Evolutionary conservation across 2,888 invertebrate species (phyloP).

Genomic region (Mythimna albipuncta): DNA sequence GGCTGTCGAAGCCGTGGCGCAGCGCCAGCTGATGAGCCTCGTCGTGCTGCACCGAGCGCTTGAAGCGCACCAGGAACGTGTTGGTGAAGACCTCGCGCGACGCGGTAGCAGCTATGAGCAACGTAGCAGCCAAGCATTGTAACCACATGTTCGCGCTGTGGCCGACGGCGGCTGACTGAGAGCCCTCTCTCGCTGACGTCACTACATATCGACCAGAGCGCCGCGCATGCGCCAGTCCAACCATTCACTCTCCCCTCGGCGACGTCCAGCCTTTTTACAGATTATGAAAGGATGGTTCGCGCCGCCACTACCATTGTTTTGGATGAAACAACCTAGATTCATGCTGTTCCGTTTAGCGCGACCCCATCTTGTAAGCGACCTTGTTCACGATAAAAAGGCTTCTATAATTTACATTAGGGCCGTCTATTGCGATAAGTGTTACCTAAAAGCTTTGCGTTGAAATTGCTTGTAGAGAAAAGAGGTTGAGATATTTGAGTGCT

Average conservation of each 20-base stretch:
- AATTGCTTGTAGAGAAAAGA: conserved; percentile 38
- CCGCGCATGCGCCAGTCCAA: conserved; percentile 81
- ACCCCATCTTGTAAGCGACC: conserved; percentile 57
- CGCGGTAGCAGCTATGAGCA: conserved; percentile 83
- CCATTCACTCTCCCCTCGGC: conserved; percentile 69
- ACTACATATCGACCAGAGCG: conserved; percentile 84
- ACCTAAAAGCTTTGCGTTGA: conserved; percentile 62
- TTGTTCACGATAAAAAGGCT: conserved; percentile 60
- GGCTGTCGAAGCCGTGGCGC: conserved; percentile 97
- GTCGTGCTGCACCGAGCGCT: conserved; percentile 93
- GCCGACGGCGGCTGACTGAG: conserved; percentile 87
- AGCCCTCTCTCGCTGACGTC: conserved; percentile 83
- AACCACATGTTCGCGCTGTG: conserved; percentile 87
- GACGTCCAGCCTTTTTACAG: conserved; percentile 71
- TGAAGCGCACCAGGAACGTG: conserved; percentile 97
- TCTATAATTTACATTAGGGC: conserved; percentile 49
- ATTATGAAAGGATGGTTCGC: conserved; percentile 76
- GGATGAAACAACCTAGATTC: conserved; percentile 72
- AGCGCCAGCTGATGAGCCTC: conserved; percentile 96
- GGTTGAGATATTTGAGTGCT: conserved; percentile 33
- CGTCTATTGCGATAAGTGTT: conserved; percentile 59
- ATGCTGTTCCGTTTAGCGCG: conserved; percentile 57
- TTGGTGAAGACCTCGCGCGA: conserved; percentile 97
- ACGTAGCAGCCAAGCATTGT: conserved; percentile 84
- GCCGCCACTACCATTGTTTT: conserved; percentile 74